A percentile compares a stretch with the other conserved stretches of the same genome.
These are phyloP conservation scores for Danaus melanippus DNA, from an alignment of 1,140 invertebrate species.

Conservation along the genomic window DNA sequence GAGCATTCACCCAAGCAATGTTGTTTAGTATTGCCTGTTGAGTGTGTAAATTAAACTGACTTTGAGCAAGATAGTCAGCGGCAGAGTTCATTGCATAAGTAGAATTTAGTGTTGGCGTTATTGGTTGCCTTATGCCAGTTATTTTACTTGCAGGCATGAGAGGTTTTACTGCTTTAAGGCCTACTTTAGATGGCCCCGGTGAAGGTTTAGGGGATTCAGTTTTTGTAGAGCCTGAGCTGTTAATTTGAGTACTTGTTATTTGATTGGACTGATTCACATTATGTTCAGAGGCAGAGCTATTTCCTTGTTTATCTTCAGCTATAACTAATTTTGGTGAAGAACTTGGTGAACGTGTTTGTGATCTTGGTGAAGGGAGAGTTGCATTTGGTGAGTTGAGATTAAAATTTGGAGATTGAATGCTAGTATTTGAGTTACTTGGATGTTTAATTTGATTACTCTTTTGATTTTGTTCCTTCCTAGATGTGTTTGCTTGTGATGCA, in stretches of 20 bases:
- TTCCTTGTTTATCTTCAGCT: constrained; percentile 64
- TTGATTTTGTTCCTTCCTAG: constrained; percentile 35
- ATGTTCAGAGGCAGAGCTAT: constrained; percentile 34
- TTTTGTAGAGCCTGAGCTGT: constrained; percentile 38
- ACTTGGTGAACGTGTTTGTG: constrained; percentile 67
- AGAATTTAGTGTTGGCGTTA: constrained; percentile 36
- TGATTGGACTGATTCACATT: constrained; percentile 58
- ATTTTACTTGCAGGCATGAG: constrained; percentile 43
- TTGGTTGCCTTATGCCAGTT: constrained; percentile 39
- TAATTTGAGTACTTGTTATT: constrained; percentile 53
- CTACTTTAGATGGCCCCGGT: constrained; percentile 48
- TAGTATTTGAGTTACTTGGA: constrained; percentile 26
- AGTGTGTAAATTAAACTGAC: constrained; percentile 34
- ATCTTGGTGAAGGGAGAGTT: constrained; percentile 52
- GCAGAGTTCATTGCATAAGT: constrained; percentile 34
- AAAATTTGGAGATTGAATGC: constrained; percentile 38
- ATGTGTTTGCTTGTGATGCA: constrained; percentile 24
- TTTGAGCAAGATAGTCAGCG: constrained; percentile 41
- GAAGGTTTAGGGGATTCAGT: constrained; percentile 43
- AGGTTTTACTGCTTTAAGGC: constrained; percentile 46
- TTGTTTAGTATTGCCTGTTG: constrained; percentile 45
- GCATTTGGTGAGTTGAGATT: constrained; percentile 35
- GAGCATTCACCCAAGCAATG: constrained; percentile 55
- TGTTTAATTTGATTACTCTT: constrained; percentile 40
- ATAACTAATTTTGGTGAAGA: constrained; percentile 70